Conservation (phyloP, 2,113 vertebrate genomes). For the Megaceryle maxima region DNA sequence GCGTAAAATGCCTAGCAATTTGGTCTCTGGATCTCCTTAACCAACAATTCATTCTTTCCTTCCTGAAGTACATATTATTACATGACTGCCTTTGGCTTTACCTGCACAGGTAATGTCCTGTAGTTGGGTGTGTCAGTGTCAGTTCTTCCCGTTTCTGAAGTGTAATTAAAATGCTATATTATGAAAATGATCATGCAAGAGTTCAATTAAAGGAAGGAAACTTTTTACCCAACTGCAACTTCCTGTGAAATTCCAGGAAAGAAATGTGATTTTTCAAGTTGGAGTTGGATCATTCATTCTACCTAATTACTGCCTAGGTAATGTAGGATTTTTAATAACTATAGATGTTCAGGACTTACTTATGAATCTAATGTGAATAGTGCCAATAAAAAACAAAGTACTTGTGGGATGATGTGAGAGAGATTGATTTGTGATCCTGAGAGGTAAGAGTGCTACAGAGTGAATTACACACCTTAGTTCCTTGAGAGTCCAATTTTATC, state of each 20-base stretch:
- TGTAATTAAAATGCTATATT: neutral
- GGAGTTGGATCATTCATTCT: neutral
- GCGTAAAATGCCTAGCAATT: neutral
- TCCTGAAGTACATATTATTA: neutral
- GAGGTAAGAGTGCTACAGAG: neutral
- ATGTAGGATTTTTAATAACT: neutral
- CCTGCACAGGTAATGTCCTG: neutral
- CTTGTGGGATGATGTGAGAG: neutral
- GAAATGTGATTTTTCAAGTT: neutral
- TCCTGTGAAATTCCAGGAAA: conserved; percentile 33
- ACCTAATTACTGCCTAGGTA: neutral
- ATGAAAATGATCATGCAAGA: neutral
- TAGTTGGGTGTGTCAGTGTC: neutral
- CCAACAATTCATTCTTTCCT: neutral
- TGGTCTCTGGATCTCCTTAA: neutral
- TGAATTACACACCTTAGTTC: neutral
- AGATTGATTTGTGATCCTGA: neutral
- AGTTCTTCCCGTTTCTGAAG: neutral
- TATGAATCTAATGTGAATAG: neutral
- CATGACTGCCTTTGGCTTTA: neutral
- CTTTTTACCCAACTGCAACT: neutral
- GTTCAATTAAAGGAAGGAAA: neutral
- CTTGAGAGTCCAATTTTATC: neutral
- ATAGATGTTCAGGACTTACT: neutral
- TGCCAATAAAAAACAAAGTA: neutral